Evolutionary conservation across 2,888 invertebrate genomes (phyloP), one percentile per base, ranked within the genome.

Genomic region (Drosophila siamana): DNA sequence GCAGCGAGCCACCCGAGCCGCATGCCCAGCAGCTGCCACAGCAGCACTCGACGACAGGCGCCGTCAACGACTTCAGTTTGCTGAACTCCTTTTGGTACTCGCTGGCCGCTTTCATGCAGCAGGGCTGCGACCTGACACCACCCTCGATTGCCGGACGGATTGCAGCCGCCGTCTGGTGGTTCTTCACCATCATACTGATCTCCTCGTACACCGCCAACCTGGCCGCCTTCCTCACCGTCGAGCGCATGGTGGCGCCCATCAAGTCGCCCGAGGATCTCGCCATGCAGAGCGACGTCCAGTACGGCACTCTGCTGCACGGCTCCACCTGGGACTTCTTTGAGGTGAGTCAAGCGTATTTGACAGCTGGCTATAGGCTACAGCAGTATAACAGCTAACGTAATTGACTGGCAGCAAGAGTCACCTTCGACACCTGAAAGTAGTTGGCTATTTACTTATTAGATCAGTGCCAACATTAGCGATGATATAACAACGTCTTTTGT

Each of bases 131-230:
- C 92, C 96, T 98, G 71, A 96, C 98, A 59, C 99, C 99, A 13
- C 95, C 98, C 95, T 98, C 93, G 26, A 90, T 92, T 69, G 91
- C 92, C 2, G 92, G 92, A 3, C 94, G 99, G 73, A 98, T 99
- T 83, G 99, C 99, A 2, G 98, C 98, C 33, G 97, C 98, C 30
- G 98, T 99, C 1, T 99, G 99, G 99, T 99, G 99, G 99, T 99
- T 99, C 93, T 99, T 99, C 93, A 99, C 99, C 0, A 94, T 99
- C 69, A 99, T 99, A 89, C 94, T 99, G 63, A 98, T 99, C 72
- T 99, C 99, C 57, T 99, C 99, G 13, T 99, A 99, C 92, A 99
- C 99, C 41, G 99, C 99, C 64, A 99, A 99, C 92, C 94, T 99
- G 86, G 98, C 98, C 1, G 99, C 99, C 1, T 99, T 99, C 92